phyloP scores from a whole-genome alignment of 2,797 vertebrate species.

The Muscicapa comitata region DNA sequence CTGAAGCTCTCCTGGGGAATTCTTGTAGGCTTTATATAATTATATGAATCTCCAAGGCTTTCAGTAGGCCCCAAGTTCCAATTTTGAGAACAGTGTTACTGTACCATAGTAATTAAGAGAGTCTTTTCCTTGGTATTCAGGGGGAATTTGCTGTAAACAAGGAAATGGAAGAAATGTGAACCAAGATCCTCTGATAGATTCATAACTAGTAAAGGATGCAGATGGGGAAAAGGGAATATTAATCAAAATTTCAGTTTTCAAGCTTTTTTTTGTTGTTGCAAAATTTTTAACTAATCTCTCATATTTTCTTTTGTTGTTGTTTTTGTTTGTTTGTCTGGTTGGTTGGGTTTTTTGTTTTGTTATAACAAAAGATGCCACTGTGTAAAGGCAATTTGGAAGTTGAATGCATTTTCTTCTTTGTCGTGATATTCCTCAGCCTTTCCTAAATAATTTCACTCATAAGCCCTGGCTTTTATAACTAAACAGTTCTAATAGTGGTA shows the following conservation, averaged over 20 bases:
- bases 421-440: neutral
- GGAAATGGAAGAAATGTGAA: neutral
- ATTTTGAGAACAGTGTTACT: neutral
- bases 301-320: neutral
- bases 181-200: neutral
- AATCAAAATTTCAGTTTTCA: neutral
- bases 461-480: neutral
- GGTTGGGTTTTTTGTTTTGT: neutral
- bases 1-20: neutral
- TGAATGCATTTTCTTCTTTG: neutral
- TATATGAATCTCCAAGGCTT: neutral
- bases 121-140: neutral
- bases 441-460: neutral
- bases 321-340: neutral
- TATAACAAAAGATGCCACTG: neutral
- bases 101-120: neutral
- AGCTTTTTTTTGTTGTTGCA: neutral
- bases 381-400: neutral
- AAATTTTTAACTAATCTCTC: neutral
- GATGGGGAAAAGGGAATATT: neutral
- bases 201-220: neutral
- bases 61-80: neutral
- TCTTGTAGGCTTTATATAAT: neutral
- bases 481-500: neutral
- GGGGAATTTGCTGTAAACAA: neutral